Conservation (phyloP, 2,797 vertebrate genomes). For the Pelodytes ibericus region DNA sequence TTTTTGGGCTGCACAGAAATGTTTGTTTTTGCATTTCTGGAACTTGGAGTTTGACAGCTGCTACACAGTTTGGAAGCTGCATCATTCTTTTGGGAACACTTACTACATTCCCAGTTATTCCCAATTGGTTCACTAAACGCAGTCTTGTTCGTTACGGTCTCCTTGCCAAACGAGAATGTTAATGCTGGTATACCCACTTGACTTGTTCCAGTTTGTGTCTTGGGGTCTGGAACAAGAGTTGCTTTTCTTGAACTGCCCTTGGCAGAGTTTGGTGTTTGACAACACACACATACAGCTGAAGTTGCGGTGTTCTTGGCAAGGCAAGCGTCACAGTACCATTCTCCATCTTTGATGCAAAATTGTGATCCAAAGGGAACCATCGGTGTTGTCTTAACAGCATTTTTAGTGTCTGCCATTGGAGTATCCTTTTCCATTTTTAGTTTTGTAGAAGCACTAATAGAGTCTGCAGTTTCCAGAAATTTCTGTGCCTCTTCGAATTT, state of each 20-base stretch:
- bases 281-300: conserved; percentile 77
- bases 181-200: conserved; percentile 15
- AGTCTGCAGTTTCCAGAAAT: conserved; percentile 67
- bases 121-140: conserved; percentile 69
- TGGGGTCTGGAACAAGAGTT: conserved; percentile 55
- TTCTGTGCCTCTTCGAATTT: conserved; percentile 92
- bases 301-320: conserved; percentile 75
- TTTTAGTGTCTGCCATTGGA: conserved; percentile 59
- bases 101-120: conserved; percentile 60
- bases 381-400: conserved; percentile 60
- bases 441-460: conserved; percentile 60
- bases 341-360: conserved; percentile 80
- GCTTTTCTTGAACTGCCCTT: conserved; percentile 46
- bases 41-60: conserved; percentile 67
- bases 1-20: too few species aligned
- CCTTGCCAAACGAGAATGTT: conserved; percentile 62
- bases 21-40: too few species aligned
- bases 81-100: conserved; percentile 67
- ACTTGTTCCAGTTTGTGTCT: conserved; percentile 42
- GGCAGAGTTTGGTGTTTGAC: conserved; percentile 72
- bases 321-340: conserved; percentile 84
- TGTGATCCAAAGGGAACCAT: conserved; percentile 76
- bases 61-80: conserved; percentile 60
- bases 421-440: conserved; percentile 53
- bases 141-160: neutral